Evolutionary conservation across 2,797 vertebrate species (phyloP), one percentile per base, ranked within the genome.

Genomic region (Pipistrellus pipistrellus): DNA sequence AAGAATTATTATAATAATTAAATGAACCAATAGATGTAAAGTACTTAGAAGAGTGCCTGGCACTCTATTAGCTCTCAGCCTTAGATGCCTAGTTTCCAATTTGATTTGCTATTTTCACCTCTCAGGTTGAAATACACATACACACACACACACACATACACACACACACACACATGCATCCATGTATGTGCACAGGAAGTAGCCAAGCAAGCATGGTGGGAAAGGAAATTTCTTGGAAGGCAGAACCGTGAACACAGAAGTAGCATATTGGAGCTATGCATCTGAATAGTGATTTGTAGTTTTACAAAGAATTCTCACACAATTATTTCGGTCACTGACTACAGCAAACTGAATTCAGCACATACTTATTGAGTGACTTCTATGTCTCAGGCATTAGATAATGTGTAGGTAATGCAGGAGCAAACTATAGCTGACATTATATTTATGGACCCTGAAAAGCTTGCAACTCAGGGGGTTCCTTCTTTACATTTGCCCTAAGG

Each of bases 241-340:
- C 30, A 91, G 41, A 95, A 83, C 14, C 41, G 69, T 21, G 21
- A 77, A 17, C 13, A 14, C 9, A 84, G 35, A 30, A n/a, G 8
- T 35, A 11, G 32, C 7, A n/a, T 77, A 59, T 78, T 30, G n/a
- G 57, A 64, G 14, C 13, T n/a, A 44, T 51, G 21, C 4, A 46
- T 68, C 57, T 75, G 83, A 76, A 85, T 6, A 92, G 27, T 17
- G 1, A 68, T 27, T 78, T 83, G 32, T 25, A 88, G 27, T 66
- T 89, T 83, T 77, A 44, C 30, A 75, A 78, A 76, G 2, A 93
- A 72, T 83, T 86, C 93, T 91, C 18, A 75, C 57, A 44, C 3
- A 4, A 12, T n/a, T 82, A 25, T 92, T 71, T 89, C 30, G 3
- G 5, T 88, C 53, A 83, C 1, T 38, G 15, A 18, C 38, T 10